A percentile compares a stretch with the other conserved stretches of the same genome.
Conservation (phyloP, 92 coral and sea anemone species). For the Palythoa caribaeorum region DNA sequence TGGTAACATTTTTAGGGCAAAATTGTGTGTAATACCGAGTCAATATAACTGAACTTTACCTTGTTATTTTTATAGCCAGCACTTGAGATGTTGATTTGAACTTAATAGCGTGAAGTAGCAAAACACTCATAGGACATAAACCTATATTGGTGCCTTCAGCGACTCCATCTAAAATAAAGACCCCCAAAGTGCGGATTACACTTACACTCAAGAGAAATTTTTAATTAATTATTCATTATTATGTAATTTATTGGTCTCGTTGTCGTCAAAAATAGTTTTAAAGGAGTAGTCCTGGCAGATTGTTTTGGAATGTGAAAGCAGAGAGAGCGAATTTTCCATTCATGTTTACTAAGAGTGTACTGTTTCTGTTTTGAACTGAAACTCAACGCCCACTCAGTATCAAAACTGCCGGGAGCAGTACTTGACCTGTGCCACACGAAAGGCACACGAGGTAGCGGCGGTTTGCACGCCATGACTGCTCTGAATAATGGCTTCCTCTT, state of each 20-base stretch:
- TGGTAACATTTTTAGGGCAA: not conserved
- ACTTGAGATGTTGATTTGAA: slow-evolving; percentile 25
- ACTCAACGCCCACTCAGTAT: slow-evolving; percentile 9
- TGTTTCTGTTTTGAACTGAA: not conserved
- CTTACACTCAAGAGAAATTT: not conserved
- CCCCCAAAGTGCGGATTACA: not conserved
- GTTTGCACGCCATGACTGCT: not conserved
- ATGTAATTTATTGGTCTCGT: not conserved
- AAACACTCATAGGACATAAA: not conserved
- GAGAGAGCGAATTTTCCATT: not conserved
- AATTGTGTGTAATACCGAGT: not conserved
- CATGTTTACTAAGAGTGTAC: not conserved
- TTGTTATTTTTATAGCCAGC: not conserved
- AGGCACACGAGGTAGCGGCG: not conserved
- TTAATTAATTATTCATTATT: not conserved
- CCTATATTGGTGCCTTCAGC: not conserved
- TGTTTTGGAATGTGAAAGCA: not conserved
- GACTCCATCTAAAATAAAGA: not conserved
- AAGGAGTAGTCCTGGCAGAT: not conserved
- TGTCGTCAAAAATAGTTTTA: not conserved
- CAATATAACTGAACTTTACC: not conserved
- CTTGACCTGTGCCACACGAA: not conserved
- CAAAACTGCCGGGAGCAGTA: not conserved
- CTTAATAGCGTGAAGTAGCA: not conserved
- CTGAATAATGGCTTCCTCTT: not conserved